A percentile compares a stretch with the other conserved stretches of the same genome.
phyloP scores from a whole-genome alignment of 2,797 vertebrate species.

The Bradypus variegatus region DNA sequence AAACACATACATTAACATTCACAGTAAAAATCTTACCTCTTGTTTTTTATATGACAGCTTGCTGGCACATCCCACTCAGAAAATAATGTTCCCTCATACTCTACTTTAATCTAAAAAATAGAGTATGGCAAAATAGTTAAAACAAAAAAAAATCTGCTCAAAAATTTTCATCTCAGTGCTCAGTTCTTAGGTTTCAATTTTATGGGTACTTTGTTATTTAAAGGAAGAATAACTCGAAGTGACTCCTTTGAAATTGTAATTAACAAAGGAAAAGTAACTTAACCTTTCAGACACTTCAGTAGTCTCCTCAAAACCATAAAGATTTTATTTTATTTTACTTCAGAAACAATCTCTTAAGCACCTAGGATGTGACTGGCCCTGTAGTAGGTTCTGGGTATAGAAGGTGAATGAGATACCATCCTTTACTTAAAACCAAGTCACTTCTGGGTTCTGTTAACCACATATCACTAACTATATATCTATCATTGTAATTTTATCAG shows the following conservation, averaged over 20 bases:
- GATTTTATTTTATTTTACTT: constrained; percentile 28
- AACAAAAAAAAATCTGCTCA: neutral
- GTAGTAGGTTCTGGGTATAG: neutral
- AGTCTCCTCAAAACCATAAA: neutral
- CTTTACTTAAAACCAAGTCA: neutral
- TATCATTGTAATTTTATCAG: neutral
- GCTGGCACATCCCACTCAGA: constrained; percentile 40
- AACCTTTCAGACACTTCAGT: neutral
- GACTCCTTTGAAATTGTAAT: constrained; percentile 14
- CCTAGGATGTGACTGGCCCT: neutral
- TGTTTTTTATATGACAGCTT: neutral
- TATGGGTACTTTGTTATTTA: neutral
- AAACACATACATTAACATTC: neutral
- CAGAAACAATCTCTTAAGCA: neutral
- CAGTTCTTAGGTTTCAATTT: neutral
- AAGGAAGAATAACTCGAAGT: constrained; percentile 25
- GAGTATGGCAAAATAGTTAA: constrained; percentile 41
- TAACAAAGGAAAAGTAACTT: neutral
- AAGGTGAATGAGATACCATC: neutral
- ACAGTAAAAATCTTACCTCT: constrained; percentile 41
- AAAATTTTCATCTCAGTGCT: constrained; percentile 4
- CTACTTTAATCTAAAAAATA: constrained; percentile 59
- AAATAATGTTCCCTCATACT: constrained; percentile 60
- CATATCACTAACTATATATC: neutral
- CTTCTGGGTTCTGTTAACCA: neutral